Base-by-base conservation (phyloP, 2,888 invertebrate species). In the Ormyrus rosae region DNA sequence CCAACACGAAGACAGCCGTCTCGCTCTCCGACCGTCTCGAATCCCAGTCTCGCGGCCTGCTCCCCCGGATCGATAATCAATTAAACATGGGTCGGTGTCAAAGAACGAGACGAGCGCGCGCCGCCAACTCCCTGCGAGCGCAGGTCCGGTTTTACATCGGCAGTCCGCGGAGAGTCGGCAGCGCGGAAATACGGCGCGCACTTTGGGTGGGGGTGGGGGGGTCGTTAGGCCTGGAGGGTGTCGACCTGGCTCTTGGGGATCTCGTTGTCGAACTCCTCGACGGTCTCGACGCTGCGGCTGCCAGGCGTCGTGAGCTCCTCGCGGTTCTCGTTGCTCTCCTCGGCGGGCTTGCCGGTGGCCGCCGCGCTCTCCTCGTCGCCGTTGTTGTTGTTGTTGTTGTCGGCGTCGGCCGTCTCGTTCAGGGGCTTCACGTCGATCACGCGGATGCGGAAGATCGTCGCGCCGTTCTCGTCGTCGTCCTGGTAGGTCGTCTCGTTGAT, bases 401-500 rank as follows among this genome's bases (percentile, higher is more conserved):
- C 13, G 13, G 13, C 75, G 4, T 45, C 51, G 69, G 68, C 76
- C 9, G 86, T 86, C 4, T 84, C 84, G 77, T 88, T 86, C 73
- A 91, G 87, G 0, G 92, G 92, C 82, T 90, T 89, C 6, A 92
- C 90, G 83, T 92, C 92, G 78, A 92, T 89, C 1, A 91, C 87
- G 56, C 91, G 90, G 1, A 92, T 90, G 83, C 92, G 91, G 86
- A 92, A 89, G 81, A 91, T 86, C 8, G 91, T 86, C 10, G 89
- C 90, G 8, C 87, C 86, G 10, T 84, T 81, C 50, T 91, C 90
- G 83, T 91, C 90, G n/a, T 91, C 90, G 63, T 90, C 89, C 60
- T 88, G 88, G 88, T 92, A 93, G 72, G 91, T 91, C 1, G 93
- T 93, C 84, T 92, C 92, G 86, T 93, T 93, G 81, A 93, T 91